phyloP scores from a whole-genome alignment of 1,140 invertebrate species.

The Drosophila azteca region DNA sequence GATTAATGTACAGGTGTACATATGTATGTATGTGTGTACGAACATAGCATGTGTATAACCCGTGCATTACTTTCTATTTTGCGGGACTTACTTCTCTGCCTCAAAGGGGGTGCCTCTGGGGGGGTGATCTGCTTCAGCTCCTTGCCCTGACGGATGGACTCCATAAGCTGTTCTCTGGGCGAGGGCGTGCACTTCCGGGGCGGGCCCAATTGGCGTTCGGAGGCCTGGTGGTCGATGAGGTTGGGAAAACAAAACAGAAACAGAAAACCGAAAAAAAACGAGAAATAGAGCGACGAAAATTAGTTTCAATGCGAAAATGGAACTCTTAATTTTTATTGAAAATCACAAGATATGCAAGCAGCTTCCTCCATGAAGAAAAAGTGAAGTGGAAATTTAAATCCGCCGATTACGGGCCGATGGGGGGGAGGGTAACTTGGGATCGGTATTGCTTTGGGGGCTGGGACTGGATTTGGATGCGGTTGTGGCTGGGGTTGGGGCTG shows the following conservation, averaged over 20 bases:
- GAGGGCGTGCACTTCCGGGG: conserved; percentile 88
- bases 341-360: conserved; percentile 9
- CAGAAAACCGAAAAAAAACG: conserved; percentile 15
- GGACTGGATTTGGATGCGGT: conserved; percentile 6
- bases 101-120: conserved; percentile 62
- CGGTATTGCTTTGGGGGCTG: conserved; percentile 10
- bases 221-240: conserved; percentile 86
- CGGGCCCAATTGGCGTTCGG: conserved; percentile 93
- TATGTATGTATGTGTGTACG: too few species aligned
- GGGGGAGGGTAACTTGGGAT: conserved; percentile 30
- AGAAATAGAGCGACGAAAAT: conserved; percentile 4
- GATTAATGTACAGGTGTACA: too few species aligned
- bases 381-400: conserved; percentile 6
- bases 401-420: background rate
- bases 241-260: background rate
- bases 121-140: conserved; percentile 86
- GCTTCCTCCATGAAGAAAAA: conserved; percentile 5
- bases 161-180: conserved; percentile 93
- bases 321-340: conserved; percentile 42
- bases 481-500: conserved; percentile 13
- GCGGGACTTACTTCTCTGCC: conserved; percentile 73
- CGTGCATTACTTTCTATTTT: background rate
- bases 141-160: conserved; percentile 93
- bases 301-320: background rate
- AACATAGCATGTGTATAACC: too few species aligned